Evolutionary conservation across 2,888 invertebrate genomes (phyloP).

Genomic region (Hydrotaea diabolus): DNA sequence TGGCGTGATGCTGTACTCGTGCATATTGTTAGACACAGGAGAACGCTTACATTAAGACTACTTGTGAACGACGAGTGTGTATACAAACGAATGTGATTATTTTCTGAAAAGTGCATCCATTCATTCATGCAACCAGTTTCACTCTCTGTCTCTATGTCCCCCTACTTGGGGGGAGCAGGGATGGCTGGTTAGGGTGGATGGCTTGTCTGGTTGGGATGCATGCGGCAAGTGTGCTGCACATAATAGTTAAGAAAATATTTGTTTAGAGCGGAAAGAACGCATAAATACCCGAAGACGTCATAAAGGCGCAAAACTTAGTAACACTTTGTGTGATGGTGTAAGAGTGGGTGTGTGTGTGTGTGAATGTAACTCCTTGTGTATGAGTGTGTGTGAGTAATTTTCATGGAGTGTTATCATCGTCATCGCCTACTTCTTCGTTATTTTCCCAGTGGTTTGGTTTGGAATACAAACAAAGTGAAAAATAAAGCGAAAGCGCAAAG

Average conservation of each 20-base stretch:
- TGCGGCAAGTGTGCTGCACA: background rate
- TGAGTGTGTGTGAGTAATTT: background rate
- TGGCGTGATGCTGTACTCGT: too few relatives aligned
- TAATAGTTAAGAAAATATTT: conserved; percentile 29
- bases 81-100: conserved; percentile 47
- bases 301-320: conserved; percentile 39
- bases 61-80: background rate
- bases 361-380: background rate
- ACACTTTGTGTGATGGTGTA: background rate
- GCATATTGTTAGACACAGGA: background rate
- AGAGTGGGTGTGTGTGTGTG: background rate
- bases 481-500: background rate
- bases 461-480: conserved; percentile 4
- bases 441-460: conserved; percentile 21
- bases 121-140: conserved; percentile 9
- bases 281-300: conserved; percentile 38
- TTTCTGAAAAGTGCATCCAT: conserved; percentile 40
- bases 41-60: conserved; percentile 22
- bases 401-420: conserved; percentile 10
- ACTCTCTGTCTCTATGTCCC: background rate
- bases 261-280: conserved; percentile 19
- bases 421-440: conserved; percentile 20
- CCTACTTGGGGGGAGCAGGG: background rate
- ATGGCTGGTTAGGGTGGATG: background rate
- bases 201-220: background rate